Conservation (phyloP, 2,113 vertebrate species). For the Sula dactylatra region DNA sequence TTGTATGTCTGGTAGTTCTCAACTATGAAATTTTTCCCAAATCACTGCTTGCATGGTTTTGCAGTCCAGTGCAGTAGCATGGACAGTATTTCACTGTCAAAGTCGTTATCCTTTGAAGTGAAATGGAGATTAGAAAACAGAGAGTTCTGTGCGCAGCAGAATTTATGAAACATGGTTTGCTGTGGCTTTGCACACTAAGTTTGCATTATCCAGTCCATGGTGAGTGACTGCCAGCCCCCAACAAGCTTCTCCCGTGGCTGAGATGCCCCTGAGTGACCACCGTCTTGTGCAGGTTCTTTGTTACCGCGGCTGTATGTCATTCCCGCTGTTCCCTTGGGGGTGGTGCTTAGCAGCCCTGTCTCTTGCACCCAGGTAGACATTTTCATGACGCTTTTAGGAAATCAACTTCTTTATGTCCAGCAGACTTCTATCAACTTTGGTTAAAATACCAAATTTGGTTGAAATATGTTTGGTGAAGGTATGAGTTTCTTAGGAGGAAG, state of each 20-base stretch:
- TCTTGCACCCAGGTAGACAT: background rate
- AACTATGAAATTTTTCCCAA: background rate
- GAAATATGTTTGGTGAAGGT: background rate
- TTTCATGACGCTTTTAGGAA: background rate
- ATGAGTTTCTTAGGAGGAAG: background rate
- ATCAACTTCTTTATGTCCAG: background rate
- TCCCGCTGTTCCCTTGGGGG: background rate
- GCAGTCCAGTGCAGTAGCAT: background rate
- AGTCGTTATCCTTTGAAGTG: background rate
- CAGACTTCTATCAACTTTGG: background rate
- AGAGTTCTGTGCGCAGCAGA: background rate
- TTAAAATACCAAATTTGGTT: background rate
- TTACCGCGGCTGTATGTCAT: accelerated
- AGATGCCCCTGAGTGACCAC: background rate
- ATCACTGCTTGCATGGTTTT: background rate
- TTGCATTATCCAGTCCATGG: background rate
- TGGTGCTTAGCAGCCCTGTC: background rate
- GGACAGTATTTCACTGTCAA: background rate
- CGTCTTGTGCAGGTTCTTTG: background rate
- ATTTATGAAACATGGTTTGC: background rate
- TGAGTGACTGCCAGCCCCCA: background rate
- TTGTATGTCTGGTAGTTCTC: background rate
- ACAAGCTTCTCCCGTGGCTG: background rate
- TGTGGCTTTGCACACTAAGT: background rate
- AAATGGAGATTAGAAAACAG: background rate